Conservation (phyloP, 2,888 invertebrate genomes). For the Julus scandinavius region DNA sequence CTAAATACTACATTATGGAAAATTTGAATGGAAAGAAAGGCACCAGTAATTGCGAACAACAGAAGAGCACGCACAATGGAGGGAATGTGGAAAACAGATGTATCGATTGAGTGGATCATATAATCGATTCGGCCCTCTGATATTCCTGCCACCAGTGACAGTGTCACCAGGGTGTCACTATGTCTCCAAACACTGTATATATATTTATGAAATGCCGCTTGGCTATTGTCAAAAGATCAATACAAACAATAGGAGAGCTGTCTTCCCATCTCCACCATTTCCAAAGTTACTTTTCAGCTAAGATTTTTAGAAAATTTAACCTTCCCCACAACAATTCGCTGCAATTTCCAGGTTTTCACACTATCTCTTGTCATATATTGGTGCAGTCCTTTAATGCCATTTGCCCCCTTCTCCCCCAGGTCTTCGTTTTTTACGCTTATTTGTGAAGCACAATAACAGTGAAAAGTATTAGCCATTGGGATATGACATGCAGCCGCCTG, state of each 20-base stretch:
- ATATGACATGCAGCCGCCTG: neutral
- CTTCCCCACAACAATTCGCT: neutral
- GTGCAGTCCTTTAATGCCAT: neutral
- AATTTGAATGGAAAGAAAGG: constrained; percentile 6
- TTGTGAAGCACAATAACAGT: constrained; percentile 6
- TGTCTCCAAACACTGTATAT: neutral
- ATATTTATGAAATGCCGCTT: constrained; percentile 35
- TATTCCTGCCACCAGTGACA: constrained; percentile 14
- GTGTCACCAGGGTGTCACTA: constrained; percentile 14
- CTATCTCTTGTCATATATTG: neutral
- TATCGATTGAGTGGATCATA: neutral
- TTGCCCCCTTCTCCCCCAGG: neutral
- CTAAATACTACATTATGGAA: neutral
- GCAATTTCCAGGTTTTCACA: constrained; percentile 1
- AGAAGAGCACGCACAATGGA: neutral
- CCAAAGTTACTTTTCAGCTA: neutral
- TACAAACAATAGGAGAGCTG: constrained; percentile 24
- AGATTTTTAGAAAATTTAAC: neutral
- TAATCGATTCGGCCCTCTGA: constrained; percentile 15
- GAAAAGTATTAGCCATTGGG: neutral
- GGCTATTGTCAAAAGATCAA: constrained; percentile 45
- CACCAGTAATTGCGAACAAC: constrained; percentile 36
- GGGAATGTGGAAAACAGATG: neutral
- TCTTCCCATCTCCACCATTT: neutral
- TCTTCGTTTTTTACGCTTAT: neutral